phyloP scores from a whole-genome alignment of 1,140 invertebrate species.

The Scaptomyza hsui region DNA sequence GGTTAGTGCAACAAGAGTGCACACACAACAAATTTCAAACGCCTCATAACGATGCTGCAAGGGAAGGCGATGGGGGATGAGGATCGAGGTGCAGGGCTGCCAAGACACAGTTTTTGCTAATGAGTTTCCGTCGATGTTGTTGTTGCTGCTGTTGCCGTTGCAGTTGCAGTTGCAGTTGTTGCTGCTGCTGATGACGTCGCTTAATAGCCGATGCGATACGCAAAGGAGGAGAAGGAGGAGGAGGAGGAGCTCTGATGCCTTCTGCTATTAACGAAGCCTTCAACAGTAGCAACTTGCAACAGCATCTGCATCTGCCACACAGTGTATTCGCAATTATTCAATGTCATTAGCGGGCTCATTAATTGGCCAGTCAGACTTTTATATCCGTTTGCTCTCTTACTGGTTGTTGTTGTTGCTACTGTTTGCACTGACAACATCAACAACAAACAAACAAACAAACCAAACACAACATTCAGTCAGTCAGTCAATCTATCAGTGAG shows the following conservation, averaged over 20 bases:
- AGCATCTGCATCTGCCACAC: slow-evolving; percentile 32
- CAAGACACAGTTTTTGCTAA: slow-evolving; percentile 77
- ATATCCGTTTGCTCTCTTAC: slow-evolving; percentile 56
- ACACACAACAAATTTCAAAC: slow-evolving; percentile 23
- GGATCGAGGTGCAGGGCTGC: slow-evolving; percentile 20
- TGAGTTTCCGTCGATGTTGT: slow-evolving; percentile 69
- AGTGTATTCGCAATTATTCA: slow-evolving; percentile 51
- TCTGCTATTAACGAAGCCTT: slow-evolving; percentile 22
- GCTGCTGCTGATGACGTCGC: slow-evolving; percentile 56
- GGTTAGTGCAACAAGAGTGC: slow-evolving; percentile 13
- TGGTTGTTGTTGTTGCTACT: slow-evolving; percentile 17
- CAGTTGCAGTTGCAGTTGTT: slow-evolving; percentile 1
- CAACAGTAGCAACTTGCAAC: slow-evolving; percentile 15
- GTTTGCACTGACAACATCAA: slow-evolving; percentile 60
- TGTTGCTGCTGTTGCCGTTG: slow-evolving; percentile 23
- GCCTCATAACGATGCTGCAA: slow-evolving; percentile 60
- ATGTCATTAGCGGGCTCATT: slow-evolving; percentile 71
- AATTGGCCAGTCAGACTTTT: slow-evolving; percentile 73
- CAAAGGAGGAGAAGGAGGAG: slow-evolving; percentile 42
- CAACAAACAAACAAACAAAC: slow-evolving; percentile 34
- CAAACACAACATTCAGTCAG: slow-evolving; percentile 28
- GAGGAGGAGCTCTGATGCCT: slow-evolving; percentile 6
- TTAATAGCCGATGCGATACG: slow-evolving; percentile 53
- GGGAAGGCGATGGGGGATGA: slow-evolving; percentile 29
- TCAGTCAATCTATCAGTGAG: slow-evolving; percentile 70